Evolutionary conservation across 2,888 invertebrate species (phyloP).

Genomic region (Cephus rjabovi): DNA sequence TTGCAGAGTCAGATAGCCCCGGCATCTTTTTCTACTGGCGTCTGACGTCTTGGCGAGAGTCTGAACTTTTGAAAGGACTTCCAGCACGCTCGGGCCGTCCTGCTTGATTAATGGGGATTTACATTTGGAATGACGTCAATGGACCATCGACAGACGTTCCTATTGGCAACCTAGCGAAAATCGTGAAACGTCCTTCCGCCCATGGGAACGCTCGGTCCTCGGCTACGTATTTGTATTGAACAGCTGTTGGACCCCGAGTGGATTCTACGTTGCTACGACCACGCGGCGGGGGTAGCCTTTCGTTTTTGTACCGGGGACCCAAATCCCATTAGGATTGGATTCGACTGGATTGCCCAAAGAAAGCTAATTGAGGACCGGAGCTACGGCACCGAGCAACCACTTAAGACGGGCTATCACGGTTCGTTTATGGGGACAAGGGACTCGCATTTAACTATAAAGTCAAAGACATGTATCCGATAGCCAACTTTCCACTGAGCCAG

Average conservation of each 20-base stretch:
- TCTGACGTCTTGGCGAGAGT: neutral
- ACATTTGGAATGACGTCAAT: constrained; percentile 18
- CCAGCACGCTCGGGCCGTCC: neutral
- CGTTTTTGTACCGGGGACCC: neutral
- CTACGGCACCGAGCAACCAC: neutral
- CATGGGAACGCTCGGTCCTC: constrained; percentile 7
- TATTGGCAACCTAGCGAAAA: neutral
- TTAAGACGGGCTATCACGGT: constrained; percentile 5
- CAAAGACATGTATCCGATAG: constrained; percentile 13
- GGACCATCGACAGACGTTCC: constrained; percentile 10
- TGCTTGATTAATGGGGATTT: constrained; percentile 21
- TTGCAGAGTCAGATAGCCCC: neutral
- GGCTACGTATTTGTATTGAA: neutral
- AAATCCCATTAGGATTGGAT: constrained; percentile 8
- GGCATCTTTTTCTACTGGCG: neutral
- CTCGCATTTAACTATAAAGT: constrained; percentile 10
- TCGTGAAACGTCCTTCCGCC: constrained; percentile 3
- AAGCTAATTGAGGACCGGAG: constrained; percentile 6
- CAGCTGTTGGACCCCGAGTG: neutral
- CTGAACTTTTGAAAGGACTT: neutral
- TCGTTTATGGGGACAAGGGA: constrained; percentile 15
- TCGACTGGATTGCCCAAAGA: constrained; percentile 4
- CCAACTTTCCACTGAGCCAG: neutral
- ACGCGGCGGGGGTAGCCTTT: neutral
- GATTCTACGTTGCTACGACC: neutral